A percentile compares a stretch with the other conserved stretches of the same genome.
Conservation (phyloP, 2,888 invertebrate species). For the Cryptocephalus primarius region DNA sequence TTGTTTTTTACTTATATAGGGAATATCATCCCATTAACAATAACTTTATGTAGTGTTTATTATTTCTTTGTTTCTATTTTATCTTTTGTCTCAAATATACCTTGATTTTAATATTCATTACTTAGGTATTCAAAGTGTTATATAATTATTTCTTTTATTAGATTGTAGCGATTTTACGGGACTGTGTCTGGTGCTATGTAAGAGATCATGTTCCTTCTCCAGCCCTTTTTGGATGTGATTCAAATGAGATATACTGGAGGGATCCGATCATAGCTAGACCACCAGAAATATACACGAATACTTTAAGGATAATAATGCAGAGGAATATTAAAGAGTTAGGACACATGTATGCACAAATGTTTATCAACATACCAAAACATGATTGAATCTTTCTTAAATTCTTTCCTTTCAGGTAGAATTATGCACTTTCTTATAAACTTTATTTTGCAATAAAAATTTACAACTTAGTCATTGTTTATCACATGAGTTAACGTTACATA, state of each 20-base stretch:
- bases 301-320: constrained; percentile 66
- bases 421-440: too few relatives aligned
- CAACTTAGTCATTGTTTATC: background rate
- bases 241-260: constrained; percentile 63
- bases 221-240: constrained; percentile 60
- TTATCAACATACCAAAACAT: constrained; percentile 36
- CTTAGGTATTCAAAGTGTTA: too few relatives aligned
- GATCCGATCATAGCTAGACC: constrained; percentile 62
- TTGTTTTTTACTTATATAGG: too few relatives aligned
- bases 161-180: constrained; percentile 70
- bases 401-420: too few relatives aligned
- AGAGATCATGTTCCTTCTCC: constrained; percentile 83
- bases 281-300: constrained; percentile 66
- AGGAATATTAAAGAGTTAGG: constrained; percentile 68
- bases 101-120: too few relatives aligned
- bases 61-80: too few relatives aligned
- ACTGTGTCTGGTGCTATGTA: constrained; percentile 84
- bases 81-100: too few relatives aligned
- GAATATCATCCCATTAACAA: too few relatives aligned
- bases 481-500: too few relatives aligned
- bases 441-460: background rate
- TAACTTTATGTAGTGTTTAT: too few relatives aligned
- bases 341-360: constrained; percentile 66
- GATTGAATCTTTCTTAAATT: background rate
- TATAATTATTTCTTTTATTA: constrained; percentile 26